Percentiles rank a stretch among this genome's conserved stretches.
phyloP scores from a whole-genome alignment of 2,888 invertebrate species.

The Campoplex capitator region DNA sequence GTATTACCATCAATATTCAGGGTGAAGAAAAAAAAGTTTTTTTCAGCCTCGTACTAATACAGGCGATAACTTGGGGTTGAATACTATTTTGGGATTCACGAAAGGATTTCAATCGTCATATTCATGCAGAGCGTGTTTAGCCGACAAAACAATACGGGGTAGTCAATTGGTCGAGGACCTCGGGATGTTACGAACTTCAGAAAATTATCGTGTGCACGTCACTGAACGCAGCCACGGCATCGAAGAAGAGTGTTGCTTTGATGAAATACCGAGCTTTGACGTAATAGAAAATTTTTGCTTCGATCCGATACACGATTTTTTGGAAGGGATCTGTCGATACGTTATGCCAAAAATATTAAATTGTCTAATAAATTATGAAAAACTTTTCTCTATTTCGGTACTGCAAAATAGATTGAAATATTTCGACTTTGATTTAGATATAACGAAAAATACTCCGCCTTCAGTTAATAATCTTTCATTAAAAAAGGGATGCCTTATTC shows the following conservation, averaged over 20 bases:
- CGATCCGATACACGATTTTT: constrained; percentile 68
- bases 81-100: no score
- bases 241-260: constrained; percentile 63
- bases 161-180: constrained; percentile 30
- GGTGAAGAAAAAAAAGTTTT: constrained; percentile 53
- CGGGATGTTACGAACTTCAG: constrained; percentile 33
- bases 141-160: constrained; percentile 28
- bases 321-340: constrained; percentile 66
- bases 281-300: constrained; percentile 55
- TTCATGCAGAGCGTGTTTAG: constrained; percentile 60
- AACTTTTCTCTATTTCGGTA: constrained; percentile 58
- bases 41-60: no score
- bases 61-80: no score
- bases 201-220: constrained; percentile 40
- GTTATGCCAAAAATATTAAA: constrained; percentile 65
- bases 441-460: constrained; percentile 58
- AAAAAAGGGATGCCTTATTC: constrained; percentile 54
- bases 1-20: constrained; percentile 15
- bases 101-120: constrained; percentile 36
- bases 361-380: constrained; percentile 47
- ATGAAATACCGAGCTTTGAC: constrained; percentile 64
- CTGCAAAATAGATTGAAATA: constrained; percentile 53
- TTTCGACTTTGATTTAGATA: constrained; percentile 51
- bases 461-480: constrained; percentile 51
- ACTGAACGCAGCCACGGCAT: constrained; percentile 47